Evolutionary conservation across 2,888 invertebrate genomes (phyloP).

Genomic region (Hoplodrina ambigua): DNA sequence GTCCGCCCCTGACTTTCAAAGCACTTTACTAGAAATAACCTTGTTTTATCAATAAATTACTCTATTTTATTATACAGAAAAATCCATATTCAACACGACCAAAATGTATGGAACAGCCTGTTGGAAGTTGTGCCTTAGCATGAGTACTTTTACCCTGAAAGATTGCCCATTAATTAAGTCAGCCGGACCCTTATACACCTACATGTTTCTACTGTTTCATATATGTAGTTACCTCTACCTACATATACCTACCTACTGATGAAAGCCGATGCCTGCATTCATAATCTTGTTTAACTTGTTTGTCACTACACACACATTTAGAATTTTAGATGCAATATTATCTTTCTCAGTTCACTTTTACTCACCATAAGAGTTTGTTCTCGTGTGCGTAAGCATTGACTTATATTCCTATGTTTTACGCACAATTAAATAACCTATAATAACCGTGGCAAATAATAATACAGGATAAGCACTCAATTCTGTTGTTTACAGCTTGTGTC

Average conservation of each 20-base stretch:
- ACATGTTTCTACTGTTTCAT: not conserved
- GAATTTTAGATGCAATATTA: constrained; percentile 31
- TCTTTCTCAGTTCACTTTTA: constrained; percentile 41
- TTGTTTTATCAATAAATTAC: no score
- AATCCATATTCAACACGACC: not conserved
- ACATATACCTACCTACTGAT: constrained; percentile 34
- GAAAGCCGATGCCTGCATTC: constrained; percentile 50
- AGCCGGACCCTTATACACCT: not conserved
- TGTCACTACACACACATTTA: constrained; percentile 44
- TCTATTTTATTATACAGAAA: no score
- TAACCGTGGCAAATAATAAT: constrained; percentile 4
- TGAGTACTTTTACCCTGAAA: not conserved
- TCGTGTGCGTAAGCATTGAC: not conserved
- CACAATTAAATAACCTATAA: not conserved
- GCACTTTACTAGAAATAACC: no score
- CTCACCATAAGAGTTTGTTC: not conserved
- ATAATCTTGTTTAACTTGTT: constrained; percentile 59
- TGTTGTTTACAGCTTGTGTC: constrained; percentile 5
- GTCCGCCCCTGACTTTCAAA: no score
- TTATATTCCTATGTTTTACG: not conserved
- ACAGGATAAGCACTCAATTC: constrained; percentile 5
- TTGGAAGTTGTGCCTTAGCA: not conserved
- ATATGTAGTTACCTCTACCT: not conserved
- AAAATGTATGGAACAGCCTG: not conserved
- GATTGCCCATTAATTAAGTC: not conserved